Percentiles rank a stretch among this genome's conserved stretches.
Evolutionary conservation across 2,113 vertebrate species (phyloP).

Genomic region (Phalacrocorax carbo): DNA sequence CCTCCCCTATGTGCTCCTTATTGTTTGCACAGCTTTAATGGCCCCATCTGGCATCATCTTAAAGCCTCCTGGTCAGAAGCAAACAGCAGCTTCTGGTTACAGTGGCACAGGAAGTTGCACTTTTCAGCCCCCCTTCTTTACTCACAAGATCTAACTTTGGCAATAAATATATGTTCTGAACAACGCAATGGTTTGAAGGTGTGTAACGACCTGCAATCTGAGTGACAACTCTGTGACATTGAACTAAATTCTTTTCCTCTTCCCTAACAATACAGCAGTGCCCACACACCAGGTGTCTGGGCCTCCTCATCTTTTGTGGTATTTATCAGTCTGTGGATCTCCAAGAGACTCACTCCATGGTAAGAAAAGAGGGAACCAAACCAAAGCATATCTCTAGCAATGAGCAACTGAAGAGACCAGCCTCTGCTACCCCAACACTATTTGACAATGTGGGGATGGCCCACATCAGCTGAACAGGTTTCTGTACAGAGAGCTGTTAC

Average conservation of each 20-base stretch:
- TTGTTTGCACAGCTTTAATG: slow-evolving; percentile 56
- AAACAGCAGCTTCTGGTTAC: slow-evolving; percentile 46
- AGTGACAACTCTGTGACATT: neutral
- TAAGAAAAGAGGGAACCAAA: neutral
- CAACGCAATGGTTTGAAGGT: neutral
- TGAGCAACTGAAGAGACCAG: neutral
- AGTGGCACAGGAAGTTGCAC: neutral
- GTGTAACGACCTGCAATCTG: neutral
- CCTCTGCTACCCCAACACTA: neutral
- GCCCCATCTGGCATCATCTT: slow-evolving; percentile 60
- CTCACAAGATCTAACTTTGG: neutral
- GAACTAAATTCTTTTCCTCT: neutral
- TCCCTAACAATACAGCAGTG: neutral
- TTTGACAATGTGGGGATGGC: neutral
- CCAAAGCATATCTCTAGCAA: neutral
- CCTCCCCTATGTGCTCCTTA: slow-evolving; percentile 51
- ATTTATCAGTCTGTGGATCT: neutral
- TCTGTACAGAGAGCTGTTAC: neutral
- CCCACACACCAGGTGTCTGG: neutral
- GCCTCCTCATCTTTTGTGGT: neutral
- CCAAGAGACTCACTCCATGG: neutral
- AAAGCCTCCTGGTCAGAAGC: slow-evolving; percentile 19
- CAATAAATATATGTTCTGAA: neutral
- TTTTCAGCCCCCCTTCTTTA: neutral
- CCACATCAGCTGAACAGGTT: neutral